Percentiles rank a stretch among this genome's conserved stretches.
Evolutionary conservation across 2,888 invertebrate species (phyloP).

Genomic region (Mechanitis messenoides): DNA sequence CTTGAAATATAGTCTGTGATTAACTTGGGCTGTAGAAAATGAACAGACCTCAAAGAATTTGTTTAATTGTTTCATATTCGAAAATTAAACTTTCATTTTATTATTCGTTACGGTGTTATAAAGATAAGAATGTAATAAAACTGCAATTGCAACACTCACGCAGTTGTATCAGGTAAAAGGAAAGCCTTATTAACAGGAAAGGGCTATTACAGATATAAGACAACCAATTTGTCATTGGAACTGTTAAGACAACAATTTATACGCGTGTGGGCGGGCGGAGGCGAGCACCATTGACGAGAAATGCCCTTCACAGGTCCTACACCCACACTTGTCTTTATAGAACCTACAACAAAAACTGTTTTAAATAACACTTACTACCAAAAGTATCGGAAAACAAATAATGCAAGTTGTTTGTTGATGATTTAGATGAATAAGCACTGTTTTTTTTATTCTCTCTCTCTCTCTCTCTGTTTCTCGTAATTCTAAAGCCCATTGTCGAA

Average conservation of each 20-base stretch:
- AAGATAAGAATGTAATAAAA: slow-evolving; percentile 5
- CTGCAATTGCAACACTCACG: slow-evolving; percentile 10
- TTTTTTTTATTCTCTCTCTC: too few relatives aligned
- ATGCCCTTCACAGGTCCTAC: slow-evolving; percentile 45
- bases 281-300: slow-evolving; percentile 56
- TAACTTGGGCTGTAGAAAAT: slow-evolving; percentile 17
- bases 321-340: slow-evolving; percentile 58
- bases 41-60: slow-evolving; percentile 21
- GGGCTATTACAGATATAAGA: slow-evolving; percentile 45
- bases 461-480: too few relatives aligned
- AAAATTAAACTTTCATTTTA: too few relatives aligned
- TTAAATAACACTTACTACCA: slow-evolving; percentile 51
- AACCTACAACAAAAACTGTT: slow-evolving; percentile 50
- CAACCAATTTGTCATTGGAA: slow-evolving; percentile 62
- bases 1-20: slow-evolving; percentile 27
- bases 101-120: too few relatives aligned
- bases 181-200: slow-evolving; percentile 50
- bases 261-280: slow-evolving; percentile 60
- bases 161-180: slow-evolving; percentile 26
- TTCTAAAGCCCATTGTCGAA: background rate
- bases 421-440: too few relatives aligned
- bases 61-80: too few relatives aligned
- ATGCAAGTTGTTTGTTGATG: background rate
- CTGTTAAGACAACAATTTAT: slow-evolving; percentile 68
- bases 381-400: background rate